A percentile compares a stretch with the other conserved stretches of the same genome.
Conservation (phyloP, 2,888 invertebrate species). For the Leptinotarsa rubiginosa region DNA sequence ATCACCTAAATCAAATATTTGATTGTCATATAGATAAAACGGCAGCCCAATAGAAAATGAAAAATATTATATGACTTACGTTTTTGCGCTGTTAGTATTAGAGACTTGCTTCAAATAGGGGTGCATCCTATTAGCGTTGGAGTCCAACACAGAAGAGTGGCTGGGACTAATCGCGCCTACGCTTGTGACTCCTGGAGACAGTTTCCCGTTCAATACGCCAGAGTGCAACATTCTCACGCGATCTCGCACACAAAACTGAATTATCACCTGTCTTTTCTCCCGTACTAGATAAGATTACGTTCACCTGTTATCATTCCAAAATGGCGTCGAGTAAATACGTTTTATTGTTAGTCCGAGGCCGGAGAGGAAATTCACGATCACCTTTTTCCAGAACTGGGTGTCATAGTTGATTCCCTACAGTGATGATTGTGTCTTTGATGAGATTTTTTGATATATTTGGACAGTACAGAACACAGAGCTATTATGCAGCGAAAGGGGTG, state of each 20-base stretch:
- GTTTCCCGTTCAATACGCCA: constrained; percentile 89
- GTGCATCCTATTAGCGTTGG: constrained; percentile 77
- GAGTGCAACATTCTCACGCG: constrained; percentile 82
- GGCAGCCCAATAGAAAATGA: not conserved
- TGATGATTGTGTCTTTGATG: constrained; percentile 23
- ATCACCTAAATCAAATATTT: too few relatives aligned
- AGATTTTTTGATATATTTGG: constrained; percentile 25
- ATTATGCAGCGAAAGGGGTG: constrained; percentile 47
- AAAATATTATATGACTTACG: constrained; percentile 49
- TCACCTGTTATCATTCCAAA: constrained; percentile 55
- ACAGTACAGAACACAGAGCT: constrained; percentile 46
- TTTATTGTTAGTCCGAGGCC: constrained; percentile 43
- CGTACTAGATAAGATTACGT: constrained; percentile 54
- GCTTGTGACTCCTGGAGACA: constrained; percentile 79
- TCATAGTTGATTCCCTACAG: constrained; percentile 27
- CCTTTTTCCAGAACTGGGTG: constrained; percentile 27
- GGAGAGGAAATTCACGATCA: constrained; percentile 39
- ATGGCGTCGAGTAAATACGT: constrained; percentile 37
- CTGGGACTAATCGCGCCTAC: constrained; percentile 50
- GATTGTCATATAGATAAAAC: too few relatives aligned
- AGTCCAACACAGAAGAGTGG: constrained; percentile 70
- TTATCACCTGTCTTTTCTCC: constrained; percentile 51
- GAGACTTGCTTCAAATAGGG: constrained; percentile 69
- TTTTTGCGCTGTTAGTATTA: constrained; percentile 59
- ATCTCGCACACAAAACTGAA: constrained; percentile 56